These are phyloP conservation scores for Petrophora chlorosata DNA, from an alignment of 2,888 invertebrate genomes.

Conservation along the genomic window DNA sequence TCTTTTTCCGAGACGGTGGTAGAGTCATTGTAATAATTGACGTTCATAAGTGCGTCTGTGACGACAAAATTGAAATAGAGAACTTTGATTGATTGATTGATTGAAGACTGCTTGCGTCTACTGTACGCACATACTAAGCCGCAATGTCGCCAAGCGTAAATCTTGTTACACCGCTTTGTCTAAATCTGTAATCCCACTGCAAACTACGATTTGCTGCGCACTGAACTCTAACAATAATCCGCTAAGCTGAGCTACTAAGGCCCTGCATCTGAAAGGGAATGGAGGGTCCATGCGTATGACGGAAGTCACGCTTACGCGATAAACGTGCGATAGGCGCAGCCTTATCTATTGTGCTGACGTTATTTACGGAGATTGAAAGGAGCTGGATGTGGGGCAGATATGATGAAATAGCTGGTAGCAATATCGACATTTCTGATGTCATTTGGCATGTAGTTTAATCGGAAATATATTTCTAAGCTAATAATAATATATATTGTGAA, in stretches of 20 bases:
- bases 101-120: too few species aligned
- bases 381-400: slow-evolving; percentile 16
- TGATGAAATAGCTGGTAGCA: slow-evolving; percentile 15
- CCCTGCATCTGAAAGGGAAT: slow-evolving; percentile 17
- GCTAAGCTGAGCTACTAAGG: slow-evolving; percentile 7
- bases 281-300: slow-evolving; percentile 41
- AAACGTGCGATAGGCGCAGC: slow-evolving; percentile 44
- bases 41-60: too few species aligned
- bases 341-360: slow-evolving; percentile 35
- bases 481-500: too few species aligned
- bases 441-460: neutral
- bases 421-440: neutral
- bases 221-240: slow-evolving; percentile 26
- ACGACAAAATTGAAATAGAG: too few species aligned
- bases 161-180: slow-evolving; percentile 11
- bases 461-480: too few species aligned
- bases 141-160: neutral
- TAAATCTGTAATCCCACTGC: slow-evolving; percentile 15
- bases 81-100: too few species aligned
- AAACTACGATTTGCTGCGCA: slow-evolving; percentile 20
- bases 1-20: too few species aligned
- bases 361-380: slow-evolving; percentile 25
- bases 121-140: neutral
- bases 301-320: slow-evolving; percentile 20
- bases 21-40: too few species aligned